Percentiles rank a stretch among this genome's conserved stretches.
Conservation (phyloP, 2,888 invertebrate genomes). For the Parelbella ahira region DNA sequence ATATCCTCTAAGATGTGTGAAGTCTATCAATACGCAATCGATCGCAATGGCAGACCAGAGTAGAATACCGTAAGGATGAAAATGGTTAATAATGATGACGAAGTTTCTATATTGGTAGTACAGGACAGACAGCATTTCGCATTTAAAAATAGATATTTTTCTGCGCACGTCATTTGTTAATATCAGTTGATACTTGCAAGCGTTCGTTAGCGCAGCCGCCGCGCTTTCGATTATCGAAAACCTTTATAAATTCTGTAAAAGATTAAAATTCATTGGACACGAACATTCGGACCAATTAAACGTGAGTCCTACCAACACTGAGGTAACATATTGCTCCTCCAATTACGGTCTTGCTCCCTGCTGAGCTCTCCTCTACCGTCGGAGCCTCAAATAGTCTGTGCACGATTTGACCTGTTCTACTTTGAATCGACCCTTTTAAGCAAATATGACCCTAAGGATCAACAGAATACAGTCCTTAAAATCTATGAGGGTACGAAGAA, state of each 20-base stretch:
- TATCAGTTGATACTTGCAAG: constrained; percentile 16
- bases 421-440: constrained; percentile 25
- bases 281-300: constrained; percentile 42
- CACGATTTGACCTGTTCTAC: constrained; percentile 62
- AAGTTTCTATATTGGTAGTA: no score
- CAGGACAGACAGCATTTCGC: no score
- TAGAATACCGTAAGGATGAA: no score
- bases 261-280: constrained; percentile 34
- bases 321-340: constrained; percentile 74
- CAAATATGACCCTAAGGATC: constrained; percentile 34
- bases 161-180: constrained; percentile 13
- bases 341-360: constrained; percentile 75
- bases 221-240: constrained; percentile 32
- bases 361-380: constrained; percentile 64
- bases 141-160: no score
- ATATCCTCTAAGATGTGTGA: no score
- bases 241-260: constrained; percentile 36
- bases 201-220: constrained; percentile 21
- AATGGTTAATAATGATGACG: no score
- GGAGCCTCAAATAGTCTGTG: constrained; percentile 62
- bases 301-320: constrained; percentile 41
- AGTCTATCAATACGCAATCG: no score
- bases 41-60: no score
- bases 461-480: constrained; percentile 30
- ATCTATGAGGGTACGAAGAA: constrained; percentile 42